phyloP scores from a whole-genome alignment of 2,113 vertebrate species.

The Anseranas semipalmata region DNA sequence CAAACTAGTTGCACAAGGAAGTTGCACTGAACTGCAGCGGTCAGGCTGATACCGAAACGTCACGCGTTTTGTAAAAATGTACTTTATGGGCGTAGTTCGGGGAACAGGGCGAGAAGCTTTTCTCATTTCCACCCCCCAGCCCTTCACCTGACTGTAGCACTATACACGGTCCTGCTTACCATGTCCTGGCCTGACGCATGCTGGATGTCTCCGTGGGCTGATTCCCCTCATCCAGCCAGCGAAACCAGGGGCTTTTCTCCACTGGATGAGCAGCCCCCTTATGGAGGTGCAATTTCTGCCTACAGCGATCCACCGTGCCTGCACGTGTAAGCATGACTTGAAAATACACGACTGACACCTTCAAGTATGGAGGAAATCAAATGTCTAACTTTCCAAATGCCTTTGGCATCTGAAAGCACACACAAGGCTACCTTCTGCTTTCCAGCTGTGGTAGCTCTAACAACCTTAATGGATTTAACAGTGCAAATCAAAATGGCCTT shows the following conservation, averaged over 20 bases:
- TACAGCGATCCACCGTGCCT: not conserved
- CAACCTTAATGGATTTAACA: slow-evolving; percentile 46
- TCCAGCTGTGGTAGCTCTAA: slow-evolving; percentile 21
- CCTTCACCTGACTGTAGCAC: not conserved
- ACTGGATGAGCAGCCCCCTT: not conserved
- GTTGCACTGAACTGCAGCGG: too few species aligned
- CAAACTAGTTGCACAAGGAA: not conserved
- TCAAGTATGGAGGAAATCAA: slow-evolving; percentile 22
- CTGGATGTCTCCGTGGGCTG: not conserved
- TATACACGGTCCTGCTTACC: not conserved
- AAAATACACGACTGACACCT: slow-evolving; percentile 22
- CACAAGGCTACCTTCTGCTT: not conserved
- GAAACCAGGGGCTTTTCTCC: not conserved
- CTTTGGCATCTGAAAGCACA: slow-evolving; percentile 29
- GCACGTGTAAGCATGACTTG: not conserved
- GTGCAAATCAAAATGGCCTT: not conserved
- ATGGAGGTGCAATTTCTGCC: not conserved
- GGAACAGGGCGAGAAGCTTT: not conserved
- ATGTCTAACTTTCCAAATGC: slow-evolving; percentile 10
- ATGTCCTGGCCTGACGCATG: not conserved
- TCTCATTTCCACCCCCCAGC: not conserved
- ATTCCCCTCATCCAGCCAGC: not conserved
- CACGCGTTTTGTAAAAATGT: not conserved
- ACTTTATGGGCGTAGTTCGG: not conserved
- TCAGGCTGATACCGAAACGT: not conserved